Conservation (phyloP, 2,888 invertebrate genomes). For the Nomada goodeniana region DNA sequence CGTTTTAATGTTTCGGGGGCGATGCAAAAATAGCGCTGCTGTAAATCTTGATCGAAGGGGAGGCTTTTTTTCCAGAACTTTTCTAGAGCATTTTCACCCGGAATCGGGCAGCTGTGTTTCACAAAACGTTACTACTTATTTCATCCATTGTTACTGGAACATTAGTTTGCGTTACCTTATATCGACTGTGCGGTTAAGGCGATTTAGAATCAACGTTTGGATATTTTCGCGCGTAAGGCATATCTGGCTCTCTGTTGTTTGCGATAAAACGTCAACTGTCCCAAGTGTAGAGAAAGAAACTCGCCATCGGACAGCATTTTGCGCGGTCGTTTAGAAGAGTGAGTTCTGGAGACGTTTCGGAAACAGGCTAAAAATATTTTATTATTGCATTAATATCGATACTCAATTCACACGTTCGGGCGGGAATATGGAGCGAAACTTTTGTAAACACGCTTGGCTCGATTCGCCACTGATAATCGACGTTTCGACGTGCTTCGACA, state of each 20-base stretch:
- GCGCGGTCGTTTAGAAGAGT: too few species aligned
- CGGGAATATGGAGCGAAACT: background rate
- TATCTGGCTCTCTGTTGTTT: conserved; percentile 17
- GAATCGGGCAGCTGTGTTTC: background rate
- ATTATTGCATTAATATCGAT: background rate
- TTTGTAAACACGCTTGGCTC: background rate
- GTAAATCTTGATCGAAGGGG: conserved; percentile 24
- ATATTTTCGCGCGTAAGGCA: conserved; percentile 20
- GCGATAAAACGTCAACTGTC: conserved; percentile 10
- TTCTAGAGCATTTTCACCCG: background rate
- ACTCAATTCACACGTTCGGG: background rate
- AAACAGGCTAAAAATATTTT: too few species aligned
- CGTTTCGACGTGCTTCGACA: background rate
- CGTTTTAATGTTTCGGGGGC: background rate
- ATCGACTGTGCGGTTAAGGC: conserved; percentile 26
- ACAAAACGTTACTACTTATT: background rate
- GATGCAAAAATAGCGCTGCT: conserved; percentile 47
- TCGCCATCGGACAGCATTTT: too few species aligned
- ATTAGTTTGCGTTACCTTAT: conserved; percentile 4
- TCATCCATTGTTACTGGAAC: background rate
- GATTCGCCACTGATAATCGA: conserved; percentile 3
- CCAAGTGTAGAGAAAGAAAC: background rate
- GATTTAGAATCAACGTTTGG: conserved; percentile 12
- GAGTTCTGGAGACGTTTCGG: too few species aligned
- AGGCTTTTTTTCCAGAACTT: conserved; percentile 5